Evolutionary conservation across 2,888 invertebrate species (phyloP).

Genomic region (Stenurella melanura): DNA sequence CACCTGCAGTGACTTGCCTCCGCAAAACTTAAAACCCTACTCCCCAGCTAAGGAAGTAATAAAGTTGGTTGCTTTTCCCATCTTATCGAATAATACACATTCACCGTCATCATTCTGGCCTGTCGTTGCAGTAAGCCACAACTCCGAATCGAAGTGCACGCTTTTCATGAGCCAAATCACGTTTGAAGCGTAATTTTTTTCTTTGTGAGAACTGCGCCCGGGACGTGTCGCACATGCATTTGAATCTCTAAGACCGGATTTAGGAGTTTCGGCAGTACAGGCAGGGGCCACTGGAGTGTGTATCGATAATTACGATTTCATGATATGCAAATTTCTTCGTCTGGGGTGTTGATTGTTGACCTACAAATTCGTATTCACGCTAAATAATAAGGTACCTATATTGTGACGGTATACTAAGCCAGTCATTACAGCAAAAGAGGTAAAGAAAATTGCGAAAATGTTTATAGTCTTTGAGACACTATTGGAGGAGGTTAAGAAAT

Average conservation of each 20-base stretch:
- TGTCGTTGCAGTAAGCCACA: background rate
- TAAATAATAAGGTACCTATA: too few species aligned
- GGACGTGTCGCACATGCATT: constrained; percentile 42
- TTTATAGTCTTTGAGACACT: too few species aligned
- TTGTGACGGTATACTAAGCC: too few species aligned
- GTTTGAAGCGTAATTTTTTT: constrained; percentile 36
- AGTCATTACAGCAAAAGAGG: too few species aligned
- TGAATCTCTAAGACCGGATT: constrained; percentile 19
- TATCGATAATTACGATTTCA: constrained; percentile 15
- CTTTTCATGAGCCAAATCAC: constrained; percentile 43
- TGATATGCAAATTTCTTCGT: constrained; percentile 22
- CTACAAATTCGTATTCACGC: constrained; percentile 5
- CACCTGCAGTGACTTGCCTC: too few species aligned
- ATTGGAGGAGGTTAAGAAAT: too few species aligned
- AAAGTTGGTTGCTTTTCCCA: too few species aligned
- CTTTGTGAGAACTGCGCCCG: constrained; percentile 27
- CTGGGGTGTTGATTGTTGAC: constrained; percentile 12
- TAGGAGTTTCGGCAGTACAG: constrained; percentile 21
- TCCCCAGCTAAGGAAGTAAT: too few species aligned
- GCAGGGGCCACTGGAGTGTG: constrained; percentile 4
- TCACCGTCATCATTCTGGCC: background rate
- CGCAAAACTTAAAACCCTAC: too few species aligned
- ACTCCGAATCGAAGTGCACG: constrained; percentile 11
- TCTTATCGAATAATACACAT: too few species aligned
- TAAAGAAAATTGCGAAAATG: too few species aligned